phyloP scores from a whole-genome alignment of 2,888 invertebrate species.

The Emesis castigata region DNA sequence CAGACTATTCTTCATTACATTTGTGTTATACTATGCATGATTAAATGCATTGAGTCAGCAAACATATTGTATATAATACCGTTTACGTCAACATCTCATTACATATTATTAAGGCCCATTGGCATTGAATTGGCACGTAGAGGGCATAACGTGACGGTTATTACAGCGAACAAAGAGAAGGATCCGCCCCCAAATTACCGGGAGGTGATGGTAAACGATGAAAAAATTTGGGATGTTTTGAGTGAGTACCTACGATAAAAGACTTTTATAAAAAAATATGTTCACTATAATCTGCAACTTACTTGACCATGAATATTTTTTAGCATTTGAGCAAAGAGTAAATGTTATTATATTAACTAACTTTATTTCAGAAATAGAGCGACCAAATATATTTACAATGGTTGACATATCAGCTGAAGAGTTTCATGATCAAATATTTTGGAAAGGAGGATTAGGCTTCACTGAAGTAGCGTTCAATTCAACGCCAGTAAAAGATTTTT shows the following conservation, averaged over 20 bases:
- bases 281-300: too few relatives aligned
- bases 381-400: slow-evolving; percentile 82
- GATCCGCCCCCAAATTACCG: slow-evolving; percentile 79
- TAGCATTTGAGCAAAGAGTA: too few relatives aligned
- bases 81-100: slow-evolving; percentile 84
- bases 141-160: slow-evolving; percentile 86
- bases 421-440: slow-evolving; percentile 78
- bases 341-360: not conserved
- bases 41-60: slow-evolving; percentile 69
- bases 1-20: not conserved
- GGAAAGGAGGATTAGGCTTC: slow-evolving; percentile 77
- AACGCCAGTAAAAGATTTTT: slow-evolving; percentile 74
- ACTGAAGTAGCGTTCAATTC: slow-evolving; percentile 80
- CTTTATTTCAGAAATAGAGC: slow-evolving; percentile 74
- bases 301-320: too few relatives aligned
- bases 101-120: slow-evolving; percentile 81
- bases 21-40: not conserved
- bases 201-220: slow-evolving; percentile 78
- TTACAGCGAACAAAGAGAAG: slow-evolving; percentile 78
- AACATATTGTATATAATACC: slow-evolving; percentile 84
- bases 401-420: slow-evolving; percentile 77
- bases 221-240: slow-evolving; percentile 80
- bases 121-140: slow-evolving; percentile 83
- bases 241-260: slow-evolving; percentile 71
- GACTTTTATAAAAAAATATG: too few relatives aligned